These are phyloP conservation scores for Hyperopisus bebe DNA, from an alignment of 2,113 vertebrate genomes.

Conservation along the genomic window DNA sequence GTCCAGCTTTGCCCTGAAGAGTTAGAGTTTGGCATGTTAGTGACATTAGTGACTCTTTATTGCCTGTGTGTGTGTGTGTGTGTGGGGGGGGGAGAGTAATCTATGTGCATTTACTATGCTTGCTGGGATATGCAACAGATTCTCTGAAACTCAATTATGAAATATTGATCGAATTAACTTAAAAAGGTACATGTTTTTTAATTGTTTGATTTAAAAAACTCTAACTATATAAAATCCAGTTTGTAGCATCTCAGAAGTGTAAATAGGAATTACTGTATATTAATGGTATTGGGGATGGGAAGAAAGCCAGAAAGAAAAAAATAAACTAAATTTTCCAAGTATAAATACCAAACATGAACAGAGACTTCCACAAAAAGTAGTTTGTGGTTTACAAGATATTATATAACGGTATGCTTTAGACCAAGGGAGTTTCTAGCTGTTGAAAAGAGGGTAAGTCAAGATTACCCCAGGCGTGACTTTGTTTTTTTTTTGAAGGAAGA, in stretches of 20 bases:
- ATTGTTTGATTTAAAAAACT: not conserved
- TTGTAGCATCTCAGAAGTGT: not conserved
- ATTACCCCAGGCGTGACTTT: no score
- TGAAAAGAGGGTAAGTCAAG: no score
- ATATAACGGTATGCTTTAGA: not conserved
- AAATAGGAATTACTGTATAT: not conserved
- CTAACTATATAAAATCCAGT: not conserved
- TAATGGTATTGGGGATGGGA: not conserved
- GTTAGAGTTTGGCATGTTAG: not conserved
- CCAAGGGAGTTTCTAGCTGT: no score
- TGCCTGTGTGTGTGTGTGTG: not conserved
- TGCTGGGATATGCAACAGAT: not conserved
- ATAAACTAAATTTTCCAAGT: not conserved
- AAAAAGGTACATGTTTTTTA: no score
- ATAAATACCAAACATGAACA: not conserved
- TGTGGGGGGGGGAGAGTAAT: no score
- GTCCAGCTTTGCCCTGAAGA: not conserved
- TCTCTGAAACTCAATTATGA: not conserved
- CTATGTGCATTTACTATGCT: not conserved
- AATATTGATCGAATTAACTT: not conserved
- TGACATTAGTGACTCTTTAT: not conserved
- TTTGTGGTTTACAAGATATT: not conserved
- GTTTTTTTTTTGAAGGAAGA: no score
- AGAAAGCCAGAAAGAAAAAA: not conserved
- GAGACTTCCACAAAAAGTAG: not conserved